Base-by-base conservation (phyloP, 2,797 vertebrate genomes). In the Labroides dimidiatus region DNA sequence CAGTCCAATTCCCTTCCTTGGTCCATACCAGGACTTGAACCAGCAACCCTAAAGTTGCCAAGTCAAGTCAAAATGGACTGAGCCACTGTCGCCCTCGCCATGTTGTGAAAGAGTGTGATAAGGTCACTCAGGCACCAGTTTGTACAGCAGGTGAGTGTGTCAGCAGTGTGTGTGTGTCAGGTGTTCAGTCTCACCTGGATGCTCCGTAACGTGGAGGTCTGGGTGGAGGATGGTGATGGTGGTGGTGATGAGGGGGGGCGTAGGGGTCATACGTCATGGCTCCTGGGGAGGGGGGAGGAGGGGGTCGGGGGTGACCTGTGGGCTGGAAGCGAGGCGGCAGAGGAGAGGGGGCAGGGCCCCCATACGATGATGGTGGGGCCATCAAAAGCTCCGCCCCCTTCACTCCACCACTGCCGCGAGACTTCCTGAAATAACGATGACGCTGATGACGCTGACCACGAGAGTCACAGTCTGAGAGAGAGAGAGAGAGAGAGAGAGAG, bases 341-440 rank as follows among this genome's bases (percentile, higher is more conserved):
- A 3, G 92, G 23, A 0, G 92, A 91, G 20, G 87, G 69, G 81
- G 91, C 23, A 0, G 79, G 78, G 19, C 93, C 92, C 62, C 89
- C 92, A 5, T 95, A 96, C 1, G 94, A 89, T 53, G 95, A 75
- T 0, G 93, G 90, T 20, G 94, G 82, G 0, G 93, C 69, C 87
- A 96, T 93, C 57, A 95, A 92, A 41, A 96, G 83, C 57, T 97
- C 96, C 61, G 94, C 94, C 21, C 95, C 89, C 60, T 91, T 96
- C 72, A 94, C 89, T 39, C 95, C 95, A 2, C 94, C 77, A 45
- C 65, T 85, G 3, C 89, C 96, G 17, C 95, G 94, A 42, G 95
- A 87, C 72, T 97, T 99, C 82, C 96, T 96, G 33, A 96, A 95
- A 84, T 96, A 94, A 3, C 96, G 94, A 75, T 90, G 86, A 0